Evolutionary conservation across 2,888 invertebrate genomes (phyloP).

Genomic region (Pachliopta kotzebuea): DNA sequence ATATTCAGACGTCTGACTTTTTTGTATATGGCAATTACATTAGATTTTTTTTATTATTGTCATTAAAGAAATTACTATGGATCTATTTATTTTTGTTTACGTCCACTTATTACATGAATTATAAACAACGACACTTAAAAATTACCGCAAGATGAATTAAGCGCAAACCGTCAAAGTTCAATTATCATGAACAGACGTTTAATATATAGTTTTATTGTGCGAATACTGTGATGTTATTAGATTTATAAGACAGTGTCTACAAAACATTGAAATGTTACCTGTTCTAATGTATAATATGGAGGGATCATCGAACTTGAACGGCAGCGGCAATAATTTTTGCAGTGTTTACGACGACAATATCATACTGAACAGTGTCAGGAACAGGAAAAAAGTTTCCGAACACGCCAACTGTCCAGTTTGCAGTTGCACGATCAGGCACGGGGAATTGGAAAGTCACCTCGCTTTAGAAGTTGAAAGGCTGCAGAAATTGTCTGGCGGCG

Average conservation of each 20-base stretch:
- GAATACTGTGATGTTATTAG: slow-evolving; percentile 63
- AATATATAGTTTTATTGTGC: slow-evolving; percentile 44
- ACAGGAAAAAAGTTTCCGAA: slow-evolving; percentile 82
- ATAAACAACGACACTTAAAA: slow-evolving; percentile 27
- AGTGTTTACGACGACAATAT: slow-evolving; percentile 64
- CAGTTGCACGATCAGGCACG: slow-evolving; percentile 89
- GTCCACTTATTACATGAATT: slow-evolving; percentile 31
- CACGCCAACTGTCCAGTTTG: slow-evolving; percentile 94
- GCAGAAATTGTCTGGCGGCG: slow-evolving; percentile 57
- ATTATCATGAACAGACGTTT: slow-evolving; percentile 38
- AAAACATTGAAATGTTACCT: slow-evolving; percentile 67
- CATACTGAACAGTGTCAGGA: slow-evolving; percentile 75
- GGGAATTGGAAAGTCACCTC: slow-evolving; percentile 92
- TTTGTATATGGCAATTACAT: slow-evolving; percentile 13
- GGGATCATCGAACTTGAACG: slow-evolving; percentile 58
- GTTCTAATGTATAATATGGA: slow-evolving; percentile 73
- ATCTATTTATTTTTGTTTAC: slow-evolving; percentile 32
- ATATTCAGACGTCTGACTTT: neutral
- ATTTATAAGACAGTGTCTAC: slow-evolving; percentile 57
- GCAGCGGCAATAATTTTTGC: slow-evolving; percentile 38
- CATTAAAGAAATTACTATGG: slow-evolving; percentile 24
- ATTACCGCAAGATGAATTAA: slow-evolving; percentile 61
- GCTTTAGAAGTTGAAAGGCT: slow-evolving; percentile 84
- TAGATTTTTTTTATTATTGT: slow-evolving; percentile 12
- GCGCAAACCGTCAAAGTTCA: slow-evolving; percentile 48